Base-by-base conservation (phyloP, 2,797 vertebrate species). In the Rhynchotus rufescens region DNA sequence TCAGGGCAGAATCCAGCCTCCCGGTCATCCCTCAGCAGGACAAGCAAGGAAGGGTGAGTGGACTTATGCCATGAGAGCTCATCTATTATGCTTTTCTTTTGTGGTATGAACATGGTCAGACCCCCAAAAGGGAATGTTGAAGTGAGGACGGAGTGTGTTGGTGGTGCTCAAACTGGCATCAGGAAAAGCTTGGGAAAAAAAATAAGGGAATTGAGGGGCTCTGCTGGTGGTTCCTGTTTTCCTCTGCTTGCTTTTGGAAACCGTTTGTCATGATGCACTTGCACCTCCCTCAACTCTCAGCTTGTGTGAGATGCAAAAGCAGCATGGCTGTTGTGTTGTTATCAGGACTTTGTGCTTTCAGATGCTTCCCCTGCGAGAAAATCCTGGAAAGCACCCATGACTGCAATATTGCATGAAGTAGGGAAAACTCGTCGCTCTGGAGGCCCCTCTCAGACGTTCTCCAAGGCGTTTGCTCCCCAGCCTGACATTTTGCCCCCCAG, bases 11-110 rank as follows among this genome's bases (percentile, higher is more conserved):
- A 69, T 32, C 76, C 69, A 80, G 68, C 68, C 45, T 34, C 36
- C 23, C 42, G 38, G 12, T 11, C 78, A 76, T 15, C 57, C 2
- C 52, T 12, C 42, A 30, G 59, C 22, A 42, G 81, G 73, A 89
- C 66, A 32, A 67, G 44, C 44, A 11, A 82, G 62, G 79, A 92
- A 80, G 72, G 93, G 94, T 94, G 84, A 96, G 95, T 93, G 82
- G 59, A 72, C 6, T 88, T 77, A 2, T 3, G 44, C 36, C 67
- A 40, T 30, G 66, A 75, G 13, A 38, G 23, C 8, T 11, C 62
- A 84, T 38, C 49, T 21, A 51, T 56, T 7, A 1, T 45, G 23
- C 42, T 91, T 83, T 34, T 88, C 64, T 92, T 86, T 75, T 34
- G 45, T 32, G 42, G 5, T 21, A 21, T 6, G 54, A 56, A 71